phyloP scores from a whole-genome alignment of 2,888 invertebrate genomes.

The Rosalia funebris region DNA sequence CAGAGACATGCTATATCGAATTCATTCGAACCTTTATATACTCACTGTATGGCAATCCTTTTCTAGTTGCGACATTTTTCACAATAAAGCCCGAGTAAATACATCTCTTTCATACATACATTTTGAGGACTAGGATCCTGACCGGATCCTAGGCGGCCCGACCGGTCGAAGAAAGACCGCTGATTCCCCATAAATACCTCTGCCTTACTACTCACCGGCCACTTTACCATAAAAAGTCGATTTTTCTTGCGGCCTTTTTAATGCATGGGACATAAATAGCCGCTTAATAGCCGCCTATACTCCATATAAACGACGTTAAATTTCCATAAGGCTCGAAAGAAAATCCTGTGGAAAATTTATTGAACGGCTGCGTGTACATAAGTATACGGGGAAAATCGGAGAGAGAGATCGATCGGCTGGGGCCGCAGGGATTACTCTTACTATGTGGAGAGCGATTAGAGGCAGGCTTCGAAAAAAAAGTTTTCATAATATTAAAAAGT shows the following conservation, averaged over 20 bases:
- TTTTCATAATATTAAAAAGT: no score
- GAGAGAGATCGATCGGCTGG: no score
- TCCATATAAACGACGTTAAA: slow-evolving; percentile 11
- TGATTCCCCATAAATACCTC: background rate
- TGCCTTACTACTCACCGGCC: background rate
- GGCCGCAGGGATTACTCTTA: no score
- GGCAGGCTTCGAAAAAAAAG: no score
- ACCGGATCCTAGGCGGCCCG: background rate
- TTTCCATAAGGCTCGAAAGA: slow-evolving; percentile 9
- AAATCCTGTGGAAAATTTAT: slow-evolving; percentile 11
- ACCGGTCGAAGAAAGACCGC: background rate
- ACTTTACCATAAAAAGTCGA: slow-evolving; percentile 17
- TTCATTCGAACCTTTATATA: no score
- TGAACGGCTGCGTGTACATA: slow-evolving; percentile 9
- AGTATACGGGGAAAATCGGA: background rate
- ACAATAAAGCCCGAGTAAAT: background rate
- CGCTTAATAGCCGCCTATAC: slow-evolving; percentile 1
- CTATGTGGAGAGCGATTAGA: no score
- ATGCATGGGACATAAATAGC: slow-evolving; percentile 17
- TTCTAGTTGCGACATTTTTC: no score
- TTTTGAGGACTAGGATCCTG: background rate
- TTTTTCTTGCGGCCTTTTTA: slow-evolving; percentile 9
- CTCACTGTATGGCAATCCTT: no score
- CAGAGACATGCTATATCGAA: no score
- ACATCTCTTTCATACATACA: background rate